Evolutionary conservation across 2,888 invertebrate genomes (phyloP).

Genomic region (Panopea generosa): DNA sequence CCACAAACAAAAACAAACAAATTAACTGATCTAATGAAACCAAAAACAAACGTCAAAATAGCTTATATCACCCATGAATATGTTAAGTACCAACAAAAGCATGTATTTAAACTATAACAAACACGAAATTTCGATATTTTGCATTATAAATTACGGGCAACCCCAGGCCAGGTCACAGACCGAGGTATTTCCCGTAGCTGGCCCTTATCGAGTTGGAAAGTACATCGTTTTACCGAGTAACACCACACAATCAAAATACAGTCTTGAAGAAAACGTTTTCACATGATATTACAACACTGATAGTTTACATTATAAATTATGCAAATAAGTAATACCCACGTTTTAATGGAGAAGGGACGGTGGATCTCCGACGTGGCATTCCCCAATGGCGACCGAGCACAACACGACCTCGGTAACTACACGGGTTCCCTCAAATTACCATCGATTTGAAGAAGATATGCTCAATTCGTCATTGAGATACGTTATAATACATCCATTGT

Average conservation of each 20-base stretch:
- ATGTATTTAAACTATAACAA: too few species aligned
- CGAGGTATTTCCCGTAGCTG: too few species aligned
- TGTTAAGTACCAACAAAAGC: too few species aligned
- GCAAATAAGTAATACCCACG: conserved; percentile 62
- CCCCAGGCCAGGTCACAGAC: conserved; percentile 19
- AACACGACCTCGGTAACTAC: conserved; percentile 23
- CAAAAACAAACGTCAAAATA: too few species aligned
- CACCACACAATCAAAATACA: too few species aligned
- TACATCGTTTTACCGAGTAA: too few species aligned
- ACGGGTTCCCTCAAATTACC: conserved; percentile 47
- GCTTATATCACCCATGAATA: too few species aligned
- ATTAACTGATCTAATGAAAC: too few species aligned
- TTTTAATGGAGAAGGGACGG: conserved; percentile 61
- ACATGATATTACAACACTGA: too few species aligned
- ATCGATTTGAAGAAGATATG: background rate
- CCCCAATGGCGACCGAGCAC: conserved; percentile 64
- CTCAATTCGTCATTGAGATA: background rate
- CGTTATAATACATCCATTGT: background rate
- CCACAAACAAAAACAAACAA: background rate
- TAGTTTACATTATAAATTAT: conserved; percentile 18
- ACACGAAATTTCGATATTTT: background rate
- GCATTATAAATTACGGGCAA: conserved; percentile 35
- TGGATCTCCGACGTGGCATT: conserved; percentile 74
- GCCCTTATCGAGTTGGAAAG: too few species aligned
- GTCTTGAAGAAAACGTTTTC: too few species aligned